A percentile compares a stretch with the other conserved stretches of the same genome.
phyloP scores from a whole-genome alignment of 2,797 vertebrate genomes.

The Acomys russatus region DNA sequence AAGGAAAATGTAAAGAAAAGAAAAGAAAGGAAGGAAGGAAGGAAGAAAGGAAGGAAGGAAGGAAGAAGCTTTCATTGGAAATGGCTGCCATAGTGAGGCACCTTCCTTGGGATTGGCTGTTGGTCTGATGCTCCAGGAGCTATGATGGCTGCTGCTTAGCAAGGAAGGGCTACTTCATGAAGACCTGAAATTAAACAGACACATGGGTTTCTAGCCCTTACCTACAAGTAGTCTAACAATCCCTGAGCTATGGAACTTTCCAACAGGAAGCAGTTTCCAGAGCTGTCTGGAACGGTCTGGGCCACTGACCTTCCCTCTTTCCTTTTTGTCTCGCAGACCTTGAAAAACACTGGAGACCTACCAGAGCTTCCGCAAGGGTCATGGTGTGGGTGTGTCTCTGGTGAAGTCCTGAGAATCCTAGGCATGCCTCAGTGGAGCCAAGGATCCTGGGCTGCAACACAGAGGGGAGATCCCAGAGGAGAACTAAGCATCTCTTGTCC shows the following conservation, averaged over 20 bases:
- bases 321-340: background rate
- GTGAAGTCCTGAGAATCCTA: background rate
- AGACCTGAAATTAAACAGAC: background rate
- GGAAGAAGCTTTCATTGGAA: background rate
- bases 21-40: background rate
- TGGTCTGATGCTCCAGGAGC: background rate
- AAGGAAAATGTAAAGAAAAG: too few species aligned
- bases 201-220: background rate
- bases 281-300: background rate
- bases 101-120: background rate
- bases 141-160: background rate
- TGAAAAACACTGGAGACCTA: background rate
- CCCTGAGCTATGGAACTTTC: too few species aligned
- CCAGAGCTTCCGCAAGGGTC: background rate
- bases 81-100: background rate
- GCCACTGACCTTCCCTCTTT: rapidly evolving
- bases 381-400: background rate
- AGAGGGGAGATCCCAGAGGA: background rate
- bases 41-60: background rate
- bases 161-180: background rate
- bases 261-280: background rate
- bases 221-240: rapidly evolving
- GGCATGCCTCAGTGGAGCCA: background rate
- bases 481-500: background rate
- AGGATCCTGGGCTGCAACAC: background rate